Percentiles rank a stretch among this genome's conserved stretches.
These are phyloP conservation scores for Vanacampus margaritifer DNA, from an alignment of 2,113 vertebrate genomes.

Conservation along the genomic window DNA sequence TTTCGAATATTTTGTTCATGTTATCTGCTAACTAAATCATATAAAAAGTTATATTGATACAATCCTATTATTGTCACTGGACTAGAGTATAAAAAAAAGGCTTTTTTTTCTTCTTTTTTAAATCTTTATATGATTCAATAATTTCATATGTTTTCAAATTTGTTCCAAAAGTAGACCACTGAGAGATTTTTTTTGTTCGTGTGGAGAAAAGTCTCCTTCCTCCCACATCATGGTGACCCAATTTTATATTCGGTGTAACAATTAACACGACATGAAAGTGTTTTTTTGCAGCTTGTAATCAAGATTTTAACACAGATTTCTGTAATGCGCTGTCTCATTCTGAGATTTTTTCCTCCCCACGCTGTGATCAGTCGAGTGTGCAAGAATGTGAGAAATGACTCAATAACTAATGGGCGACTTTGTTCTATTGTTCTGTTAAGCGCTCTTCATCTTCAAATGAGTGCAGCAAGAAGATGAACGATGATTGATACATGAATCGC, in stretches of 20 bases:
- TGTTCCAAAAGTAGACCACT: background rate
- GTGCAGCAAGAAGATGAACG: background rate
- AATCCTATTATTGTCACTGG: too few relatives aligned
- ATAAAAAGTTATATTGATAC: too few relatives aligned
- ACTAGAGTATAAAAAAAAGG: too few relatives aligned
- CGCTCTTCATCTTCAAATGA: background rate
- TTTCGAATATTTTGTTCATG: too few relatives aligned
- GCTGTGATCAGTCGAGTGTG: background rate
- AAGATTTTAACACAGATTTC: background rate
- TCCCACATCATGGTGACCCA: slow-evolving; percentile 5
- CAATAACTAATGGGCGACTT: background rate
- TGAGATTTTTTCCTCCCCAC: background rate
- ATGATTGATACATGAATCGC: background rate
- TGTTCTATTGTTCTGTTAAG: background rate
- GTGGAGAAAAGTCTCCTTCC: background rate
- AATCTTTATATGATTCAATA: too few relatives aligned
- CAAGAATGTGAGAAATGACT: background rate
- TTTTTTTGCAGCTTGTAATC: background rate
- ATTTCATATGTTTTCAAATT: background rate
- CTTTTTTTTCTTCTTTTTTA: too few relatives aligned
- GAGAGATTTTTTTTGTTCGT: background rate
- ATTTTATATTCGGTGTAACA: background rate
- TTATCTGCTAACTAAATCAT: too few relatives aligned
- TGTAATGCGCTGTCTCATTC: background rate
- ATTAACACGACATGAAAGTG: slow-evolving; percentile 4